phyloP scores from a whole-genome alignment of 92 coral and sea anemone species.

The Scolanthus callimorphus region DNA sequence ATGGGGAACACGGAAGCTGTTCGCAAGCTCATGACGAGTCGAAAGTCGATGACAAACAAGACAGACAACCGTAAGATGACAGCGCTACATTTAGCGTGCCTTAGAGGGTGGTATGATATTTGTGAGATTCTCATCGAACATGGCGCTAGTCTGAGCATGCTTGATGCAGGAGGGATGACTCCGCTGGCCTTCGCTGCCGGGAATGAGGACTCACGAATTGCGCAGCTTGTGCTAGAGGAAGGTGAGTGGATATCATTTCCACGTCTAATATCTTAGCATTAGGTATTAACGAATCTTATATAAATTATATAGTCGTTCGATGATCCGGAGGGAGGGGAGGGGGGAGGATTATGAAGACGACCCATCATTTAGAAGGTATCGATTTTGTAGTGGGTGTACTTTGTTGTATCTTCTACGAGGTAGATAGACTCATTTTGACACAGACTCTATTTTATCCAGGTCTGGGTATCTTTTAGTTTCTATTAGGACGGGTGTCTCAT shows the following conservation, averaged over 20 bases:
- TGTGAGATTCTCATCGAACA: slow-evolving; percentile 31
- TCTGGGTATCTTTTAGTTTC: too few relatives aligned
- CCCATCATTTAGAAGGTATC: too few relatives aligned
- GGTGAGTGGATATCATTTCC: slow-evolving; percentile 24
- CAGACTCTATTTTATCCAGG: too few relatives aligned
- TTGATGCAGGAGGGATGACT: slow-evolving; percentile 20
- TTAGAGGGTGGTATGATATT: slow-evolving; percentile 38
- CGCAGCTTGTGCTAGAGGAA: slow-evolving; percentile 14
- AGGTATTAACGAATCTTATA: background rate
- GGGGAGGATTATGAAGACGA: too few relatives aligned
- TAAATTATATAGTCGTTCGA: too few relatives aligned
- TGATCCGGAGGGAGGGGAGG: too few relatives aligned
- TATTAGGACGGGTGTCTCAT: too few relatives aligned
- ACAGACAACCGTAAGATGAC: slow-evolving; percentile 51
- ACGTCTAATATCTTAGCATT: background rate
- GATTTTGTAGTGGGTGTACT: too few relatives aligned
- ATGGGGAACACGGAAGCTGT: slow-evolving; percentile 41
- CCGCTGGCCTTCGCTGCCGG: slow-evolving; percentile 47
- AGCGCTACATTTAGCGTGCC: slow-evolving; percentile 58
- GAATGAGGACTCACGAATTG: slow-evolving; percentile 9
- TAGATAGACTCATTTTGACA: too few relatives aligned
- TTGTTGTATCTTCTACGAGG: too few relatives aligned
- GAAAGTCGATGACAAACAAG: slow-evolving; percentile 22
- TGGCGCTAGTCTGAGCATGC: slow-evolving; percentile 24
- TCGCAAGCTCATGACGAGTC: slow-evolving; percentile 27